Percentiles rank a stretch among this genome's conserved stretches.
Conservation (phyloP, 2,888 invertebrate genomes). For the Dilophus febrilis region DNA sequence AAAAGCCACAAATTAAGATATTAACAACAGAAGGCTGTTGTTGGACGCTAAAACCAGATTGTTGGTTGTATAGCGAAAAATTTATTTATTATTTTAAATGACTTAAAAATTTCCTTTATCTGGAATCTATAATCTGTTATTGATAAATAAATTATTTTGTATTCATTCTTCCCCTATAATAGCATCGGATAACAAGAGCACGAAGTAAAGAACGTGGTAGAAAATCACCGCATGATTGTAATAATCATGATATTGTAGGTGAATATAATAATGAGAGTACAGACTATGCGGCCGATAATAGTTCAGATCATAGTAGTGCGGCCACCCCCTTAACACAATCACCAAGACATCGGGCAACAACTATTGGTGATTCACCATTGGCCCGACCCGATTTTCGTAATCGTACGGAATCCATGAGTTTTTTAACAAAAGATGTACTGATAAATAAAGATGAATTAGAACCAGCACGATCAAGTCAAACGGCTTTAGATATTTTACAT, state of each 20-base stretch:
- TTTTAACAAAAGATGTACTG: not conserved
- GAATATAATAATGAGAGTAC: conserved; percentile 46
- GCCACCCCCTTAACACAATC: conserved; percentile 54
- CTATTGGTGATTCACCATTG: conserved; percentile 31
- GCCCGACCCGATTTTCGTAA: conserved; percentile 2
- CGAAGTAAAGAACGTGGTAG: conserved; percentile 50
- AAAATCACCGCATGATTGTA: conserved; percentile 36
- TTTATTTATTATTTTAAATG: too few species aligned
- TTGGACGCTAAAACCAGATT: too few species aligned
- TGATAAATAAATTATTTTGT: too few species aligned
- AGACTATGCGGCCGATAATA: conserved; percentile 64
- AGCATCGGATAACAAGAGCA: conserved; percentile 64
- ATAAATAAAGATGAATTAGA: not conserved
- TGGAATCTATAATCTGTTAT: too few species aligned
- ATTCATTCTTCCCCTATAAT: too few species aligned
- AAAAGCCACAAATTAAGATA: too few species aligned
- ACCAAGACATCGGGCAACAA: conserved; percentile 48
- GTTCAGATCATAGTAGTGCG: conserved; percentile 52
- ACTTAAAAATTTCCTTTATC: too few species aligned
- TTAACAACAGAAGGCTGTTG: too few species aligned
- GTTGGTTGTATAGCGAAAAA: too few species aligned
- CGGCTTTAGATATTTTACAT: conserved; percentile 8
- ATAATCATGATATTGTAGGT: conserved; percentile 33
- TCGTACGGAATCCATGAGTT: not conserved
- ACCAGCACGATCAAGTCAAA: conserved; percentile 3